Evolutionary conservation across 2,888 invertebrate species (phyloP), one percentile per base, ranked within the genome.

Genomic region (Leptura quadrifasciata): DNA sequence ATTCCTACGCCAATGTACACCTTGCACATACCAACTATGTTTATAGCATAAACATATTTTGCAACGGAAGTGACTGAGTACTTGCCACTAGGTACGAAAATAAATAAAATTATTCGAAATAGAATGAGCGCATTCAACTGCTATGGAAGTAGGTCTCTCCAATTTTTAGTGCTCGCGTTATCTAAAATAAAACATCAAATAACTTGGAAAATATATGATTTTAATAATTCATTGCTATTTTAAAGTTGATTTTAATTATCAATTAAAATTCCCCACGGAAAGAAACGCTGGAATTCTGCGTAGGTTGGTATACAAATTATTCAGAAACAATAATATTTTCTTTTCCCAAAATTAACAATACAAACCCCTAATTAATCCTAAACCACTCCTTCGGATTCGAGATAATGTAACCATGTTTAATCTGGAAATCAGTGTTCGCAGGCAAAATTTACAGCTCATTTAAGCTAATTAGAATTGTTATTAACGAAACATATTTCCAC

Each of bases 241-340:
- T 35, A 31, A 24, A 58, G 58, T n/a, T 58, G 39, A 31, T n/a
- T 35, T 21, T 69, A 69, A 60, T 58, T 69, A 60, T 57, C 69
- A 69, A 69, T 69, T 69, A 69, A 69, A 69, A 69, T 69, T 69
- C 55, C 27, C 35, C 58, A 17, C 6, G 35, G 24, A 47, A 6
- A 63, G 39, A 3, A 54, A 5, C 18, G 8, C 35, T 15, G 31
- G 69, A 69, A 60, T 69, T 57, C 39, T 69, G 47, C 35, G 58
- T 58, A 35, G 69, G 58, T 39, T 55, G 57, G 69, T 69, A 69
- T 35, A 58, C 69, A 69, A 69, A 69, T 69, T 35, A 69, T 69
- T 39, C 58, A 57, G 69, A 64, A 72, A 21, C 35, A 68, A 68
- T 54, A 72, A 72, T 72, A 64, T 72, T 72, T 72, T 65, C 72